phyloP scores from a whole-genome alignment of 2,797 vertebrate species.

The Tragelaphus eurycerus region DNA sequence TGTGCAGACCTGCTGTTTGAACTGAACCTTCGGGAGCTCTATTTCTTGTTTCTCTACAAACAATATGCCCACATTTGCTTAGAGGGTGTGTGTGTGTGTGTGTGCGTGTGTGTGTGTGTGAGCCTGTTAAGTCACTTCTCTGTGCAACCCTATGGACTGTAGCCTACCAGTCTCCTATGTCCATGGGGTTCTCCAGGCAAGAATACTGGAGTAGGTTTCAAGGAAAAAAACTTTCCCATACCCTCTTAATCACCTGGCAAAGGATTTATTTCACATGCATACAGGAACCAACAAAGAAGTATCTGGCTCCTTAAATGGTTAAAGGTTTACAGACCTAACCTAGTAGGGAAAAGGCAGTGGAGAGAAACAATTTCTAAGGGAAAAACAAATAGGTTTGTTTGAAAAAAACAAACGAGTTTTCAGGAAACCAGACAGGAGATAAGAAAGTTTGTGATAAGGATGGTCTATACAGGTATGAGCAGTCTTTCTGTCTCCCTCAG shows the following conservation, averaged over 20 bases:
- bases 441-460: neutral
- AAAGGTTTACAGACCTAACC: neutral
- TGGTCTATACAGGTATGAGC: neutral
- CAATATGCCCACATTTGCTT: neutral
- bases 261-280: neutral
- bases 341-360: neutral
- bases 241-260: neutral
- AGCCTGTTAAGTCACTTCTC: neutral
- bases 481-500: neutral
- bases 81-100: neutral
- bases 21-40: neutral
- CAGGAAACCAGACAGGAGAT: neutral
- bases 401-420: neutral
- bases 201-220: neutral
- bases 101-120: fast-evolving
- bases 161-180: neutral
- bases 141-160: neutral
- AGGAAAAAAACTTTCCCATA: neutral
- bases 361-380: neutral
- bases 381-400: neutral
- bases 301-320: neutral
- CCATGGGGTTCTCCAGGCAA: neutral
- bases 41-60: neutral
- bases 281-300: neutral
- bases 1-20: neutral